Base-by-base conservation (phyloP, 2,888 invertebrate species). In the Polyommatus icarus region DNA sequence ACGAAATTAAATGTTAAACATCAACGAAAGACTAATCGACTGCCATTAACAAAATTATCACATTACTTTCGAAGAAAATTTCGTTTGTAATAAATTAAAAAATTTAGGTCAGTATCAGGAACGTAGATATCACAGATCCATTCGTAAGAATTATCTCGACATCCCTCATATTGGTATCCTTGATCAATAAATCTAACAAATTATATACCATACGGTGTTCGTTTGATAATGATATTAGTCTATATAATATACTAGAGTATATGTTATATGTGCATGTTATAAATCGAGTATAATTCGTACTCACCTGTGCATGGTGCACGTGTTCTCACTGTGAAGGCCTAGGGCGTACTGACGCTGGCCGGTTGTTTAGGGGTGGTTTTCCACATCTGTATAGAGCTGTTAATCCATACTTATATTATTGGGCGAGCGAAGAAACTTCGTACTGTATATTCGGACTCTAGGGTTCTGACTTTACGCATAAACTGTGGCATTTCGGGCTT, bases 241-340 rank as follows among this genome's bases (percentile, higher is more conserved):
- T 67, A 15, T 15, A 12, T 67, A 29, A 12, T 15, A 15, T 67
- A 29, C 29, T 67, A 24, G 2, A 61, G 5, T 67, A 32, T 32
- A 67, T 32, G 1, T 67, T 2, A 18, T 29, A 67, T 29, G 32
- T 20, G 32, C 46, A 73, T 50, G 18, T 73, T 40, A 75, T 75
- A 18, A 73, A 73, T 50, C 75, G 75, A 73, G 46, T 50, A 75
- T 29, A 54, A 54, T 54, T 18, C 24, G 50, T 76, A 84, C 86
- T 83, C 85, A 89, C 88, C 88, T 88, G 82, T 87, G 86, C 88
- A 90, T 90, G 82, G 81, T 79, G 78, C 84, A 83, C 85, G 87
- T 84, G 83, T 82, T 81, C 77, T 77, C 86, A 83, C 84, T 82
- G 79, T 79, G 84, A 83, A 84, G 82, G 83, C 81, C 84, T 81